phyloP scores from a whole-genome alignment of 2,797 vertebrate species.

The Otus scops region DNA sequence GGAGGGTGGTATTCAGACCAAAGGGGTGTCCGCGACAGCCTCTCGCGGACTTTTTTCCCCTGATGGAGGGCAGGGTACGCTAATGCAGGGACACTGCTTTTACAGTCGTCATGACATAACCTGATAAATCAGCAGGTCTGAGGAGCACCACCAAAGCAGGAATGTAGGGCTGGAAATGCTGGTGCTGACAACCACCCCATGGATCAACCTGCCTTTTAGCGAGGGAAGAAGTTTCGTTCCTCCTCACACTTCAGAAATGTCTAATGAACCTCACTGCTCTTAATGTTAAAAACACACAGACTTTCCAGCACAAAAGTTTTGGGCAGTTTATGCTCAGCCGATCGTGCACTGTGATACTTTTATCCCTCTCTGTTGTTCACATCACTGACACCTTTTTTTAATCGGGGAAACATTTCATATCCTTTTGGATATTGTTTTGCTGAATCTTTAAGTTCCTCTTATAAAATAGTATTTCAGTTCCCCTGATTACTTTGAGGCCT shows the following conservation, averaged over 20 bases:
- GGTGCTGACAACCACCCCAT: neutral
- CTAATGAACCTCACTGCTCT: neutral
- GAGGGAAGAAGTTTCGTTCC: neutral
- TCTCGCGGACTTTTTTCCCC: neutral
- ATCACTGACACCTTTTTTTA: neutral
- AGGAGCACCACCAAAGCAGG: neutral
- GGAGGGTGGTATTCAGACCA: neutral
- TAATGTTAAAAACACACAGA: neutral
- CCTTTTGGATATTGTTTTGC: neutral
- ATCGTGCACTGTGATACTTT: neutral
- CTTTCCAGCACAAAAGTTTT: neutral
- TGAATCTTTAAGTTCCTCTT: neutral
- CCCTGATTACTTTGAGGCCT: neutral
- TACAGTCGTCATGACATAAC: accelerated
- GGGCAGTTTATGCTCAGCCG: neutral
- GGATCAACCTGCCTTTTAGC: neutral
- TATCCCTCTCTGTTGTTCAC: neutral
- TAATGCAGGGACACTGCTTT: neutral
- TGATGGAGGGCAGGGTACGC: neutral
- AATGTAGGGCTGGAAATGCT: neutral
- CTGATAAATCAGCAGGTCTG: neutral
- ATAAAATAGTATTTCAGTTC: neutral
- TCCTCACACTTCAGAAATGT: neutral
- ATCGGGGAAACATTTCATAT: neutral
- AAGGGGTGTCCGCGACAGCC: neutral